Conservation (phyloP, 1,140 invertebrate species). For the Leptinotarsa texana region DNA sequence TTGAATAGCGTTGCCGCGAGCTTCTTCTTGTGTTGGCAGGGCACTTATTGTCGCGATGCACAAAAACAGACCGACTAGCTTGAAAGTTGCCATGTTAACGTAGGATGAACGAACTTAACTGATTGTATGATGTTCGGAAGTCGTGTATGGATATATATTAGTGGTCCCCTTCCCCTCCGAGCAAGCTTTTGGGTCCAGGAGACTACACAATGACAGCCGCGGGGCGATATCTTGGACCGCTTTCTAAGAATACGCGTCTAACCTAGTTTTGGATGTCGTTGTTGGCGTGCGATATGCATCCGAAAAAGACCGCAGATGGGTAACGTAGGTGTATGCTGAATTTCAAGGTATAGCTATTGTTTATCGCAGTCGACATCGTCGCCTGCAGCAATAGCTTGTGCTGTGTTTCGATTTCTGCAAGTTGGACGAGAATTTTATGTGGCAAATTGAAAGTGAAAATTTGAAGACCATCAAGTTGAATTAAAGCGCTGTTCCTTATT, state of each 20-base stretch:
- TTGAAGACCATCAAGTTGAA: too few relatives aligned
- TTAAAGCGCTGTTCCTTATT: too few relatives aligned
- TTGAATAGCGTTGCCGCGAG: conserved; percentile 61
- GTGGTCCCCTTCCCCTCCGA: conserved; percentile 48
- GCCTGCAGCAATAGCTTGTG: neutral
- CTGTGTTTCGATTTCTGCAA: neutral
- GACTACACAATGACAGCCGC: conserved; percentile 52
- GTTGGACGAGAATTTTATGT: neutral
- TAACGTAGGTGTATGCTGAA: neutral
- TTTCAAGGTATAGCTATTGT: neutral
- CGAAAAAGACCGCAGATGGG: neutral
- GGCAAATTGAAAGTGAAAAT: neutral
- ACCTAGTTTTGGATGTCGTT: conserved; percentile 48
- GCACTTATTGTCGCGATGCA: conserved; percentile 62
- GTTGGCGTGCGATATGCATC: conserved; percentile 44
- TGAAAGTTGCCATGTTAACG: conserved; percentile 42
- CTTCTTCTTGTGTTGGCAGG: conserved; percentile 69
- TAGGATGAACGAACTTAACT: conserved; percentile 34
- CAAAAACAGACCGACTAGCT: conserved; percentile 54
- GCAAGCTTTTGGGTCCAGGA: conserved; percentile 52
- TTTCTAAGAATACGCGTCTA: conserved; percentile 53
- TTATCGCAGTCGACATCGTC: neutral
- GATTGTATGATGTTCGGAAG: conserved; percentile 48
- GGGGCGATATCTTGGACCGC: conserved; percentile 54
- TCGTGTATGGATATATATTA: conserved; percentile 53